Base-by-base conservation (phyloP, 2,113 vertebrate species). In the Saiga tatarica region DNA sequence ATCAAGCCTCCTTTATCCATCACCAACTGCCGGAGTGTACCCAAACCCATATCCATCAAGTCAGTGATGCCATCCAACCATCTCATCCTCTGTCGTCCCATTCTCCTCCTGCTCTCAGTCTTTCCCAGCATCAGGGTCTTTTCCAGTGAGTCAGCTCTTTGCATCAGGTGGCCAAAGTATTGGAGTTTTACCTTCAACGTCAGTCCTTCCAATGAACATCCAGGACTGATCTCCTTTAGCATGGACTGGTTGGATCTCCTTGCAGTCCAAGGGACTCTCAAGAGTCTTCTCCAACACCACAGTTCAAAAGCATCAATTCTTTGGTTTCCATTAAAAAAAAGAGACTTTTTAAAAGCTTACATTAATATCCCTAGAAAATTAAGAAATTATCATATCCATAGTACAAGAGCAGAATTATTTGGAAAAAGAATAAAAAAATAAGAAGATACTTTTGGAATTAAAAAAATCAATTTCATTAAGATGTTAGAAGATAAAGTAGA, bases 341-440 rank as follows among this genome's bases (percentile, higher is more conserved):
- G 9, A 85, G 9, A 45, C 4, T 45, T 81, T 91, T 60, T 52
- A 84, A 94, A 78, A 95, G 13, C 36, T 92, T 60, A 52, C 45
- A 74, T 76, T 92, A 92, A 82, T 86, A 82, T 89, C 36, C 25
- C 79, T 60, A 45, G 23, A 89, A 11, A 39, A 28, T 94, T 94
- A 45, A 89, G 30, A 95, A 81, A 89, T 89, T 89, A 60, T 89
- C 91, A 9, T 55, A 87, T 89, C 10, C 26, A 74, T 92, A 82
- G 59, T 92, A 55, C 39, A 84, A 94, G 42, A 88, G n/a, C 55
- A 91, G n/a, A 39, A 95, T 64, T 85, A 21, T 86, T 47, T 33
- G 59, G 21, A 42, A 89, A 90, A 93, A 93, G 39, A 79, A 92
- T 17, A 55, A 93, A 88, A 88, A 11, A 95, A 85, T 16, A 94